Evolutionary conservation across 1,140 invertebrate species (phyloP), one percentile per base, ranked within the genome.

Genomic region (Chelonus insularis): DNA sequence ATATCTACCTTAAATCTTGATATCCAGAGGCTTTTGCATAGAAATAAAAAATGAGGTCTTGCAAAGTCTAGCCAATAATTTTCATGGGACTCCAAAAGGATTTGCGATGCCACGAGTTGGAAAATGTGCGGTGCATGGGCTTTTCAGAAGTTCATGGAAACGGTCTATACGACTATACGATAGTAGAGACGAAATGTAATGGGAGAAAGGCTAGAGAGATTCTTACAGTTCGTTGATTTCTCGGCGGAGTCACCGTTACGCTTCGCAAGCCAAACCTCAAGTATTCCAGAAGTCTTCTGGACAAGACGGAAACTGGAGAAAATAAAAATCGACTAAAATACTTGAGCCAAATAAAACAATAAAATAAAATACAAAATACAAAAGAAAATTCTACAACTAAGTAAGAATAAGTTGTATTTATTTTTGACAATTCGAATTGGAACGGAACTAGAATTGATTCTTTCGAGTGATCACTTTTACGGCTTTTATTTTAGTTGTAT

Each of bases 101-200:
- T 66, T 63, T 60, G 57, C 52, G 29, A 62, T 52, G 57, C 54
- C 60, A 34, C 55, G 61, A 52, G 50, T 55, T 63, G 55, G 59
- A 64, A 67, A 67, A 62, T 58, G 58, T 57, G 62, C 56, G 58
- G 54, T 45, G 52, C 43, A 64, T 34, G 57, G 54, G 62, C 65
- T 72, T 73, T 72, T 65, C 66, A 66, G 65, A 68, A 73, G 67
- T 72, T 72, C 67, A 68, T 69, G 48, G 50, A 63, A 37, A 45
- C 54, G 25, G 25, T 29, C 25, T n/a, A n/a, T n/a, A n/a, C n/a
- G n/a, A n/a, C n/a, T n/a, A 11, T 39, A 50, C 5, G 12, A 16
- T 25, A 55, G 43, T 45, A 23, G 3, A 59, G 45, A 60, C 43
- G 21, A 65, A 65, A 65, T 62, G 64, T 62, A 62, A 62, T 58